Evolutionary conservation across 2,888 invertebrate genomes (phyloP).

Genomic region (Caenorhabditis sp.): DNA sequence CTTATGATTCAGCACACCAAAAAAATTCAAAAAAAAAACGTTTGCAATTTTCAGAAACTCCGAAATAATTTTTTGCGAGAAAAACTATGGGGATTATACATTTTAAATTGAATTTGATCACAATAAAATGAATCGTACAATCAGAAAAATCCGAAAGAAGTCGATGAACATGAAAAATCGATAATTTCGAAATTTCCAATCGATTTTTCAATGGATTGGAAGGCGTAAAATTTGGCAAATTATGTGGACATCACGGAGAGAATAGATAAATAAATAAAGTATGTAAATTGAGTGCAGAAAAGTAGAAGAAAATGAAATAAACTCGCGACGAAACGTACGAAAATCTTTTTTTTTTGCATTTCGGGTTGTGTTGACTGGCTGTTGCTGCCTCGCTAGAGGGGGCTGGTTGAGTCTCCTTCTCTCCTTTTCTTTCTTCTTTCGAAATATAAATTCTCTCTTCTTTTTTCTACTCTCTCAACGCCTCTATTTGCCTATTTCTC

Average conservation of each 20-base stretch:
- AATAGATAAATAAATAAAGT: background rate
- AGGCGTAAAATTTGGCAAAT: background rate
- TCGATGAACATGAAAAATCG: background rate
- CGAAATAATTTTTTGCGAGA: no score
- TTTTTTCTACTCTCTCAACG: background rate
- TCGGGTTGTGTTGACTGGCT: background rate
- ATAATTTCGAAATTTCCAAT: background rate
- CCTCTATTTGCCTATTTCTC: background rate
- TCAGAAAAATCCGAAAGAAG: background rate
- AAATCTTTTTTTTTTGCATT: background rate
- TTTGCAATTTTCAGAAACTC: no score
- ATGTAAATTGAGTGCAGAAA: background rate
- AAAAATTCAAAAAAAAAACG: no score
- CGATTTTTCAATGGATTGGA: background rate
- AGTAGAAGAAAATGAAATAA: background rate
- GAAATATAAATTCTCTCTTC: background rate
- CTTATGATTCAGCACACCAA: no score
- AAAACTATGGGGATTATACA: no score
- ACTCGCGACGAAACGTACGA: background rate
- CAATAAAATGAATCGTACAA: background rate
- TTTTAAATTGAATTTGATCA: no score
- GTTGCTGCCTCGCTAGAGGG: background rate
- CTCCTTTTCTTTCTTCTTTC: background rate
- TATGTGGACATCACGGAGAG: background rate
- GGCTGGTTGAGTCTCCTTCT: background rate